A percentile compares a stretch with the other conserved stretches of the same genome.
phyloP scores from a whole-genome alignment of 2,113 vertebrate genomes.

The Gavialis gangeticus region DNA sequence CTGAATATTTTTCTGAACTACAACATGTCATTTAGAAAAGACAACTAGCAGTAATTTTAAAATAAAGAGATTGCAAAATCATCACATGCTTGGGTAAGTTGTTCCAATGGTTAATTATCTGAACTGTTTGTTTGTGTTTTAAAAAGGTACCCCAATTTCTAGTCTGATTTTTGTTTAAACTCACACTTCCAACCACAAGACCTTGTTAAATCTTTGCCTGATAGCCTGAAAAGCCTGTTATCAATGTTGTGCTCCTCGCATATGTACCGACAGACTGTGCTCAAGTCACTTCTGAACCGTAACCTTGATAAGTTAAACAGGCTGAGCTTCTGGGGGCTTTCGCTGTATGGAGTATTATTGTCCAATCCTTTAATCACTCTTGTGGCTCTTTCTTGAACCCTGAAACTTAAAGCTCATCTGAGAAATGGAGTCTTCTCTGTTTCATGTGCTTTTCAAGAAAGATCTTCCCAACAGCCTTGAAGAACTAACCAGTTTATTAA shows the following conservation, averaged over 20 bases:
- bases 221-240: background rate
- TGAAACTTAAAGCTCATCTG: background rate
- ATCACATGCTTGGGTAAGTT: background rate
- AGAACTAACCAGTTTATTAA: background rate
- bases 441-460: background rate
- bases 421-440: background rate
- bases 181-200: background rate
- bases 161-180: background rate
- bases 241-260: background rate
- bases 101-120: background rate
- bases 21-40: background rate
- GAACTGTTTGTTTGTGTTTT: background rate
- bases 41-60: background rate
- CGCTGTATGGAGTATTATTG: accelerated
- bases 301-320: background rate
- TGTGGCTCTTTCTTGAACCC: background rate
- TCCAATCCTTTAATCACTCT: background rate
- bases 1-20: background rate
- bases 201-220: background rate
- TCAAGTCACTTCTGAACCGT: background rate
- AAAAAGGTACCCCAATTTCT: background rate
- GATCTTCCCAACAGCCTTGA: background rate
- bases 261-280: background rate
- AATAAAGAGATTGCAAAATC: background rate
- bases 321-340: background rate